Conservation (phyloP, 2,113 vertebrate genomes). For the Pogonocichla stellata region DNA sequence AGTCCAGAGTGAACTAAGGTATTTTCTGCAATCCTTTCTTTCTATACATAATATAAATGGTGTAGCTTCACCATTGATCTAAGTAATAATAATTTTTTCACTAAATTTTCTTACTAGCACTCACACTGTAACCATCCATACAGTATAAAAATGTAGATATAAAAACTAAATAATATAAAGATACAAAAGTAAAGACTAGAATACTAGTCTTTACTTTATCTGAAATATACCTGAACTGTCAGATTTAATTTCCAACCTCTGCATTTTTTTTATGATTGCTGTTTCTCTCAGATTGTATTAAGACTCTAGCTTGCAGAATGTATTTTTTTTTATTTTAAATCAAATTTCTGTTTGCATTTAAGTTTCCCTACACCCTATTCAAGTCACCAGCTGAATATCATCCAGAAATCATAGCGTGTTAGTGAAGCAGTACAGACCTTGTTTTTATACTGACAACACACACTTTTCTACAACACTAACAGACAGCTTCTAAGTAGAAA, state of each 20-base stretch:
- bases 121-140: background rate
- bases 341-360: background rate
- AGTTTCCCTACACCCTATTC: background rate
- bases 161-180: background rate
- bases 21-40: background rate
- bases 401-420: rapidly evolving
- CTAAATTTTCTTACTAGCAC: background rate
- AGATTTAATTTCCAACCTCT: background rate
- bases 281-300: background rate
- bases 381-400: background rate
- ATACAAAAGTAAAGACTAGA: background rate
- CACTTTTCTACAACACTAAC: background rate
- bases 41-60: background rate
- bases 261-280: background rate
- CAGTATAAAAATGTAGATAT: background rate
- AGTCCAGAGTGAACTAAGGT: background rate
- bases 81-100: background rate
- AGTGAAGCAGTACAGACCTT: background rate
- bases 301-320: background rate
- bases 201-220: background rate
- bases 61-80: background rate
- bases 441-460: background rate
- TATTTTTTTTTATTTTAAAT: constrained; percentile 14
- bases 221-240: background rate
- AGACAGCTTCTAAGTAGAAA: background rate